Conservation (phyloP, 2,888 invertebrate genomes). For the Leucoma salicis region DNA sequence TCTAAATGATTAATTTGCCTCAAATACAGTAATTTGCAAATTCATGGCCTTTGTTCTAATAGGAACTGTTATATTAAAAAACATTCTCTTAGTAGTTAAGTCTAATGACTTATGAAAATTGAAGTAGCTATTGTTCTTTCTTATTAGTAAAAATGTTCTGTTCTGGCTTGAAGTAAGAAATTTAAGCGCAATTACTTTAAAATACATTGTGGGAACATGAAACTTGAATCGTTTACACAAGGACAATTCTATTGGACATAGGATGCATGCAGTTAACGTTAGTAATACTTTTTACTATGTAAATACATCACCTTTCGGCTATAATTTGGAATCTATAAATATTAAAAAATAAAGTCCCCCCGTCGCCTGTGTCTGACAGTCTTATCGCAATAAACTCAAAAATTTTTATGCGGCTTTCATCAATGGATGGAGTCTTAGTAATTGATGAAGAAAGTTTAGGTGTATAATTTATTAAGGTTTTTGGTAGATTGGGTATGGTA, state of each 20-base stretch:
- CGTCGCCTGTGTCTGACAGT: no score
- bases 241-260: slow-evolving; percentile 47
- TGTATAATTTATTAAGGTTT: no score
- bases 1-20: slow-evolving; percentile 19
- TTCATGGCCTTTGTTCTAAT: slow-evolving; percentile 22
- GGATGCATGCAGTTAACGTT: slow-evolving; percentile 43
- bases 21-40: slow-evolving; percentile 28
- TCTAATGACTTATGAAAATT: slow-evolving; percentile 5
- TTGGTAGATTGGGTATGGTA: no score
- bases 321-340: no score
- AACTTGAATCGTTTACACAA: slow-evolving; percentile 39
- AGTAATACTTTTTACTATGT: no score
- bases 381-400: no score
- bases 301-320: slow-evolving; percentile 19
- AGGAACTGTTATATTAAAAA: slow-evolving; percentile 16
- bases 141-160: no score
- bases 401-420: no score
- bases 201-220: slow-evolving; percentile 27
- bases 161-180: no score
- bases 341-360: no score
- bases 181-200: slow-evolving; percentile 8
- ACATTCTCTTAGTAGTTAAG: slow-evolving; percentile 9
- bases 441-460: background rate
- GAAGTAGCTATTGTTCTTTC: slow-evolving; percentile 4
- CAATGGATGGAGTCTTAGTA: slow-evolving; percentile 8